Evolutionary conservation across 30 jellyfish, hydroid and myxozoan genomes (phyloP).

Genomic region (Chrysaora quinquecirrha): DNA sequence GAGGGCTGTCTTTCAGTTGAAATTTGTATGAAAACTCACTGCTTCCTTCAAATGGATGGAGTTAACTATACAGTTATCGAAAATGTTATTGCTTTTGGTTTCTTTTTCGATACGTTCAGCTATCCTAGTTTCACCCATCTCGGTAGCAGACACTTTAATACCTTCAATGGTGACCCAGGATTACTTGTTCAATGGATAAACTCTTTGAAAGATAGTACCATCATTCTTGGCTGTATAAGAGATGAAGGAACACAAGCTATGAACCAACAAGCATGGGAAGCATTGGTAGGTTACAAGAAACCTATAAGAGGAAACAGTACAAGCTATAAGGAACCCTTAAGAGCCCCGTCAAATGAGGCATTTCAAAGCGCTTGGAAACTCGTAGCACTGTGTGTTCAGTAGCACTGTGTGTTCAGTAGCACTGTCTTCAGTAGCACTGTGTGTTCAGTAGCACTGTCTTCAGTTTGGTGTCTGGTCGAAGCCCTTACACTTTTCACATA

Average conservation of each 20-base stretch:
- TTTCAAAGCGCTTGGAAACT: too few species aligned
- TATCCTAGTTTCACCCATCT: conserved; percentile 22
- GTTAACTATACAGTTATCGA: neutral
- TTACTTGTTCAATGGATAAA: conserved; percentile 20
- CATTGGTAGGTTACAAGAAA: conserved; percentile 62
- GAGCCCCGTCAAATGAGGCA: too few species aligned
- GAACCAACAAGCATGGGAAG: conserved; percentile 48
- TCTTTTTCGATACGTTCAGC: conserved; percentile 11
- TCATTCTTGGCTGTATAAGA: conserved; percentile 41
- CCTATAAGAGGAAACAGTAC: too few species aligned
- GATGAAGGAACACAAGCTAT: conserved; percentile 44
- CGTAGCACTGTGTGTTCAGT: too few species aligned
- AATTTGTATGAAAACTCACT: neutral
- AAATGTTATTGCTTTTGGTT: neutral
- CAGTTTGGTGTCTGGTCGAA: too few species aligned
- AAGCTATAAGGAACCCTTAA: too few species aligned
- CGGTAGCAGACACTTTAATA: conserved; percentile 3
- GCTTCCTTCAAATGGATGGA: conserved; percentile 30
- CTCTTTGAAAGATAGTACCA: conserved; percentile 29
- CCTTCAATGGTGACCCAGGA: conserved; percentile 16
- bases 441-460: too few species aligned
- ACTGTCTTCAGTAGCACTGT: too few species aligned
- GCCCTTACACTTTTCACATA: too few species aligned
- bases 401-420: too few species aligned
- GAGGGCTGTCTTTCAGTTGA: conserved; percentile 29